Base-by-base conservation (phyloP, 1,140 invertebrate species). In the Pseudobourletiella spinata region DNA sequence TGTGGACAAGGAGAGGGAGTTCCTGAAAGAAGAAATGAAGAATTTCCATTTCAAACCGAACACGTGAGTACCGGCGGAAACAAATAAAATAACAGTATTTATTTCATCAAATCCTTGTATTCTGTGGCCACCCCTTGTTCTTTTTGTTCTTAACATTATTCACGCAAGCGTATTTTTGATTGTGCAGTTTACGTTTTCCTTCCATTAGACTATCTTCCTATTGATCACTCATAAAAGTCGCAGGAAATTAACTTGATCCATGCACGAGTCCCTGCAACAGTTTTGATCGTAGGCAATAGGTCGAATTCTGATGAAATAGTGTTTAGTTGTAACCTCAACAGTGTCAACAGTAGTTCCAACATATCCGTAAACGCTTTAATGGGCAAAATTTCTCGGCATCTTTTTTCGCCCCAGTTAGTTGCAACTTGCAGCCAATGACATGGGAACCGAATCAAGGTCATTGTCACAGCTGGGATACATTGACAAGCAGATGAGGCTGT, bases 1-100 rank as follows among this genome's bases (percentile, higher is more conserved):
- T 8, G 50, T 65, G 4, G 46, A 60, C 15, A 58, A 65, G 42
- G 39, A 68, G 44, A 32, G 59, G 26, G 42, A 57, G 18, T 52
- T 55, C 1, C 18, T 64, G 2, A 28, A 22, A 20, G 43, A 15
- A 25, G 62, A 67, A 51, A 46, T 67, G 44, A 54, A 61, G 26
- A 58, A 35, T 6, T 67, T 60, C 42, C 39, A 51, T 26, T 51
- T 48, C 44, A 15, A 18, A 11, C 44, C 18, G 6, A 48, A 48
- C 22, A 48, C 14, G 44, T 48, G 18, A 48, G 44, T 48, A 22
- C 44, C 32, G n/a, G 32, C 32, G 8, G 32, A 39, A n/a, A 39
- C 32, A n/a, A 39, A 39, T 8, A n/a, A 39, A 8, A n/a, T 39
- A n/a, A n/a, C n/a, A n/a, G n/a, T n/a, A n/a, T n/a, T n/a, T n/a